These are phyloP conservation scores for Microctenopoma steveboyesi DNA, from an alignment of 2,797 vertebrate species.

Conservation along the genomic window DNA sequence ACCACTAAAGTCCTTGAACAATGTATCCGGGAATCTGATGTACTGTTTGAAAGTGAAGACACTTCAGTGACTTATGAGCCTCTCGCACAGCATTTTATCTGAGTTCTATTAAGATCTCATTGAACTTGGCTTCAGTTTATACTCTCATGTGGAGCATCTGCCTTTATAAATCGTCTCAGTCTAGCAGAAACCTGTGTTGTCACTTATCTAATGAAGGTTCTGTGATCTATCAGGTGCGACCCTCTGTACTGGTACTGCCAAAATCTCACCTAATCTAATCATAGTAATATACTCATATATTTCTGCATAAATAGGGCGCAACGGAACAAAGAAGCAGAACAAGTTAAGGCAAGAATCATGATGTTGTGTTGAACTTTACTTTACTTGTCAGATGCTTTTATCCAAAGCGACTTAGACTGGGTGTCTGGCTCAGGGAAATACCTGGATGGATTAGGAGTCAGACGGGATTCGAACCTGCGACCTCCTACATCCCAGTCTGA, in stretches of 20 bases:
- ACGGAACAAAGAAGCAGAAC: neutral
- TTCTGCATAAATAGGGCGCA: neutral
- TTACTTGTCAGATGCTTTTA: no score
- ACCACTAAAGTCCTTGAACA: slow-evolving; percentile 24
- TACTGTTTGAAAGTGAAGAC: slow-evolving; percentile 19
- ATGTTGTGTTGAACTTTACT: no score
- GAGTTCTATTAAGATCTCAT: neutral
- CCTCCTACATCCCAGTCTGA: no score
- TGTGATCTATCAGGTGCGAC: neutral
- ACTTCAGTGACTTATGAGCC: neutral
- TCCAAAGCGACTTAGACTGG: no score
- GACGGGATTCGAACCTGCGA: no score
- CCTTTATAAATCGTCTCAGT: neutral
- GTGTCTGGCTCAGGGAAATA: no score
- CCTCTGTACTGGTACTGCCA: no score
- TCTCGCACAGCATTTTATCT: neutral
- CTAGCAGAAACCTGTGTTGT: neutral
- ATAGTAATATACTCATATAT: neutral
- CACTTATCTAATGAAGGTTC: neutral
- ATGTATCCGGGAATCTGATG: neutral
- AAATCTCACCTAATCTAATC: no score
- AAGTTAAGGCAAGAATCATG: no score
- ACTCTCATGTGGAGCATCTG: neutral
- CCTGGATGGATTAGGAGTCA: no score
- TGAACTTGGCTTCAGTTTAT: neutral